Base-by-base conservation (phyloP, 2,888 invertebrate species). In the Oegoconia quadripuncta region DNA sequence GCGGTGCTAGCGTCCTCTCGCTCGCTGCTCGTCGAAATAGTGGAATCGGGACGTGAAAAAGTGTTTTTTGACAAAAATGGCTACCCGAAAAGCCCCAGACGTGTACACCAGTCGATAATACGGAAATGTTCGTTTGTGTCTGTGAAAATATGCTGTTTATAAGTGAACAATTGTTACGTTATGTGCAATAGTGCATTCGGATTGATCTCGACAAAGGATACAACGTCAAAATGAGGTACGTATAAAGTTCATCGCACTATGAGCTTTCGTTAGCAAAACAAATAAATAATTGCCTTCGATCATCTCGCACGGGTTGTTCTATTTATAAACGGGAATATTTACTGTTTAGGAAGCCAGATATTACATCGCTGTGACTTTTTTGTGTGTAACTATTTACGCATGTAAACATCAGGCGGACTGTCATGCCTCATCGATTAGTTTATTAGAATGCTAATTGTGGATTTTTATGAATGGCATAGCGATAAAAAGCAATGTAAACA, bases 121-220 rank as follows among this genome's bases (percentile, higher is more conserved):
- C 51, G 60, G 74, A 76, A 76, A 77, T 82, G 77, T 68, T 49
- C 47, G 51, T 64, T 69, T 65, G 76, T 76, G 72, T 73, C 52
- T 73, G 78, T 80, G 81, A 73, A 73, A 84, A 75, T 65, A 80
- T 84, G 84, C 74, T 74, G 71, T 79, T 81, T 77, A 51, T 78
- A 75, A 78, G 84, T 86, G 84, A 84, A 84, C 81, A 79, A 74
- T 81, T 81, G 75, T 78, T 77, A 68, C 68, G 84, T 82, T 80
- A 64, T 69, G 78, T 86, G 83, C 79, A 80, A 72, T 82, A 79
- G 82, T 81, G 82, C 74, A 71, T 72, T 56, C 62, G 84, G 84
- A 84, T 84, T 83, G 74, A 68, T 76, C 76, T 68, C 79, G 68
- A 83, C 81, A 82, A 81, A 82, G 81, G 80, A 81, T 69, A 71